Conservation (phyloP, 1,140 invertebrate species). For the Orchesella cincta region DNA sequence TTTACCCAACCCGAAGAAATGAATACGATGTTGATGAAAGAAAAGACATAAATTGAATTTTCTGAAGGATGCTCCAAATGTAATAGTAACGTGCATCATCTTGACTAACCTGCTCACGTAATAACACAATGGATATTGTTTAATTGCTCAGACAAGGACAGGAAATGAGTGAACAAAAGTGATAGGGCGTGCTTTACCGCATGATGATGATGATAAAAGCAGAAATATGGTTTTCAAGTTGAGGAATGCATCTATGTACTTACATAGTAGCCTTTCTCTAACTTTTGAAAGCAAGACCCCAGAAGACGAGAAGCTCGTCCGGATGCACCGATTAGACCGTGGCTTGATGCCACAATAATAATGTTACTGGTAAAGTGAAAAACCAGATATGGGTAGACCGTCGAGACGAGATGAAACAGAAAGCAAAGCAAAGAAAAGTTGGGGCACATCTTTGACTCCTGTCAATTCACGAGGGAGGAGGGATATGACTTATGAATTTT, state of each 20-base stretch:
- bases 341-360: neutral
- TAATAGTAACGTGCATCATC: neutral
- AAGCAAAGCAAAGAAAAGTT: neutral
- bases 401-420: too few species aligned
- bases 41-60: too few species aligned
- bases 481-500: neutral
- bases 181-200: neutral
- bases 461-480: neutral
- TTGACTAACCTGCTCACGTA: neutral
- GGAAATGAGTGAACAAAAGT: constrained; percentile 9
- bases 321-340: constrained; percentile 8
- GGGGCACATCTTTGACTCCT: neutral
- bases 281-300: too few species aligned
- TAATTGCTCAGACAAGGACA: constrained; percentile 16
- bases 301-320: neutral
- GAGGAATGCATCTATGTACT: neutral
- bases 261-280: too few species aligned
- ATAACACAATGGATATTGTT: constrained; percentile 15
- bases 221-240: neutral
- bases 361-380: neutral
- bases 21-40: too few species aligned
- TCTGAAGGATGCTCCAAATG: neutral
- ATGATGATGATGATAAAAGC: constrained; percentile 5
- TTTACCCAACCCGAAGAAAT: too few species aligned
- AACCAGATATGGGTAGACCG: neutral